These are phyloP conservation scores for Tiliacea aurago DNA, from an alignment of 2,888 invertebrate genomes.

Conservation along the genomic window DNA sequence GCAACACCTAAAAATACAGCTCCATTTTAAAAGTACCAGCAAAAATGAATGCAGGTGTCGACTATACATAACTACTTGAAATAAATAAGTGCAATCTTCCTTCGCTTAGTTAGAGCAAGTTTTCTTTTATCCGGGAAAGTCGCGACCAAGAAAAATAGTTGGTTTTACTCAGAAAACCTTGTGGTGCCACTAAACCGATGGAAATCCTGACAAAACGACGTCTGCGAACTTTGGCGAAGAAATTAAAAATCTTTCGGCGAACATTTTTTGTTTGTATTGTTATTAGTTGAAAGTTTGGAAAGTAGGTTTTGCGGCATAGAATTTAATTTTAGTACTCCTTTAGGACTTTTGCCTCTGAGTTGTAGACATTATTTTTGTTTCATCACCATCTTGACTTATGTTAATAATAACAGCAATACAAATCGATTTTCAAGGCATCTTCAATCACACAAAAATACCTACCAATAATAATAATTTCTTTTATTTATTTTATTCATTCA, in stretches of 20 bases:
- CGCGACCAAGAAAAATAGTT: constrained; percentile 72
- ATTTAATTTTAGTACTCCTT: constrained; percentile 21
- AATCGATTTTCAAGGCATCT: neutral
- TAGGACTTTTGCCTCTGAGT: neutral
- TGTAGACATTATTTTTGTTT: neutral
- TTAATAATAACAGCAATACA: neutral
- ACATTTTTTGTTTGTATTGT: constrained; percentile 55
- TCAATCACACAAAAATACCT: too few relatives aligned
- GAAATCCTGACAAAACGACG: constrained; percentile 69
- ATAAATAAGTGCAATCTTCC: constrained; percentile 69
- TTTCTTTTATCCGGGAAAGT: constrained; percentile 66
- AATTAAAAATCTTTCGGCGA: constrained; percentile 61
- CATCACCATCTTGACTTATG: neutral
- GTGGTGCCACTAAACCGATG: constrained; percentile 62
- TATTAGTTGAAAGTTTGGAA: constrained; percentile 44
- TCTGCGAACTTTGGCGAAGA: constrained; percentile 69
- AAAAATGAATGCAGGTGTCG: constrained; percentile 60
- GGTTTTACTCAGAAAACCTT: constrained; percentile 61
- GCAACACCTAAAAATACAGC: constrained; percentile 39
- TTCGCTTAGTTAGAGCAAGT: constrained; percentile 68
- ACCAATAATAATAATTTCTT: too few relatives aligned
- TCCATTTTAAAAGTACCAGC: constrained; percentile 35
- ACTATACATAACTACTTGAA: constrained; percentile 42
- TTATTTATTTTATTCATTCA: too few relatives aligned
- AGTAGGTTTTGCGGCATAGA: constrained; percentile 38